A percentile compares a stretch with the other conserved stretches of the same genome.
Evolutionary conservation across 2,797 vertebrate genomes (phyloP).

Genomic region (Helarctos malayanus): DNA sequence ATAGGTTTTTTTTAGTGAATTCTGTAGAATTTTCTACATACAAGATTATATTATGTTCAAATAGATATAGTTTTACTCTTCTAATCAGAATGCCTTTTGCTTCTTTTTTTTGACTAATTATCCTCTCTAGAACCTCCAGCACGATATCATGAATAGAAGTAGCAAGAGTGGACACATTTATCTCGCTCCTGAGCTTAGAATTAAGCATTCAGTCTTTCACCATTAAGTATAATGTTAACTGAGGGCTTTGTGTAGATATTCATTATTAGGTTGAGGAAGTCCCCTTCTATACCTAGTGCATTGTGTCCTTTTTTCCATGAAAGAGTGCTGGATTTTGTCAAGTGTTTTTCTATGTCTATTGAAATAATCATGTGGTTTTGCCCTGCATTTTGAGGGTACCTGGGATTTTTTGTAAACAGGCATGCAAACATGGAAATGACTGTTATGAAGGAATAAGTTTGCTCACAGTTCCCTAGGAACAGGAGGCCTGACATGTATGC

Average conservation of each 20-base stretch:
- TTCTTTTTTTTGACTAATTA: not conserved
- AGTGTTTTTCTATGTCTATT: not conserved
- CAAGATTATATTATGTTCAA: not conserved
- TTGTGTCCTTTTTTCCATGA: not conserved
- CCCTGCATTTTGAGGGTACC: not conserved
- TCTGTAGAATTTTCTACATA: not conserved
- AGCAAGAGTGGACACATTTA: not conserved
- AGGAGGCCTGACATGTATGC: fast-evolving
- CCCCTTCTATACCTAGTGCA: not conserved
- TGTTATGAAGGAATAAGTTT: not conserved
- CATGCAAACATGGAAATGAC: not conserved
- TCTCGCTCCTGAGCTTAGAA: not conserved
- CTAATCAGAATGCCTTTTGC: not conserved
- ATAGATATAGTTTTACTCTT: not conserved
- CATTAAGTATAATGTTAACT: not conserved
- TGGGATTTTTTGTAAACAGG: not conserved
- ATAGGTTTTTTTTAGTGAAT: not conserved
- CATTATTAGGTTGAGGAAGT: too few species aligned
- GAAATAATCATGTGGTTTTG: not conserved
- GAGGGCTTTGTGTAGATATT: not conserved
- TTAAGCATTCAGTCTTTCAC: not conserved
- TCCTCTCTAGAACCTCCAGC: not conserved
- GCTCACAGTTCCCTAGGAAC: not conserved
- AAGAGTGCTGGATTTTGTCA: not conserved
- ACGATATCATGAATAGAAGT: not conserved